phyloP scores from a whole-genome alignment of 2,113 vertebrate species.

The Heterochromis multidens region DNA sequence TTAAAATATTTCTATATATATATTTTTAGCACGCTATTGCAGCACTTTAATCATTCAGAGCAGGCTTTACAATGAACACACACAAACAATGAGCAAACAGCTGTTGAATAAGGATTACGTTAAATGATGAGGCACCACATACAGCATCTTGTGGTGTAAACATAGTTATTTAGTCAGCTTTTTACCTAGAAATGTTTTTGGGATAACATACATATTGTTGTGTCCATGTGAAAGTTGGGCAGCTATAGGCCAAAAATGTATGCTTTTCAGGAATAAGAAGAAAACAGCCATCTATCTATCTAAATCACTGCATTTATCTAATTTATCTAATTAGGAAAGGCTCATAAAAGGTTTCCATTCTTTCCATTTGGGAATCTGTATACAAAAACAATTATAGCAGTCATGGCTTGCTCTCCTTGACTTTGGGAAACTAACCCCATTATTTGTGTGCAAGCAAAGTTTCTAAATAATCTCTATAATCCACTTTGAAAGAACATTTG shows the following conservation, averaged over 20 bases:
- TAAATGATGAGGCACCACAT: background rate
- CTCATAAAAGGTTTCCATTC: background rate
- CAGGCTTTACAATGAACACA: background rate
- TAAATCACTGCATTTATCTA: background rate
- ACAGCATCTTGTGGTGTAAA: background rate
- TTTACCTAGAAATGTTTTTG: background rate
- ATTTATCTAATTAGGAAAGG: background rate
- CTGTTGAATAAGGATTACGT: no score
- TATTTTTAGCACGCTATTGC: background rate
- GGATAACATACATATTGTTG: background rate
- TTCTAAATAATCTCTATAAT: constrained; percentile 41
- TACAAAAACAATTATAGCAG: background rate
- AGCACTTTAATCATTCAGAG: background rate
- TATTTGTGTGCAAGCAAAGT: constrained; percentile 8
- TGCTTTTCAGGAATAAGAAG: background rate
- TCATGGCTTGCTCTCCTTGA: background rate
- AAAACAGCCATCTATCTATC: background rate
- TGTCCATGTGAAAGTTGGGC: background rate
- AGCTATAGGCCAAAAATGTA: background rate
- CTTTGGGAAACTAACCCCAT: constrained; percentile 8
- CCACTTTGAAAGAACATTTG: constrained; percentile 27
- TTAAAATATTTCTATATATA: background rate
- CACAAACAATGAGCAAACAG: background rate
- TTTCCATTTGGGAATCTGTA: rapidly evolving
- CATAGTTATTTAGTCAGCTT: background rate